phyloP scores from a whole-genome alignment of 2,113 vertebrate genomes.

The Setophaga kirtlandii region DNA sequence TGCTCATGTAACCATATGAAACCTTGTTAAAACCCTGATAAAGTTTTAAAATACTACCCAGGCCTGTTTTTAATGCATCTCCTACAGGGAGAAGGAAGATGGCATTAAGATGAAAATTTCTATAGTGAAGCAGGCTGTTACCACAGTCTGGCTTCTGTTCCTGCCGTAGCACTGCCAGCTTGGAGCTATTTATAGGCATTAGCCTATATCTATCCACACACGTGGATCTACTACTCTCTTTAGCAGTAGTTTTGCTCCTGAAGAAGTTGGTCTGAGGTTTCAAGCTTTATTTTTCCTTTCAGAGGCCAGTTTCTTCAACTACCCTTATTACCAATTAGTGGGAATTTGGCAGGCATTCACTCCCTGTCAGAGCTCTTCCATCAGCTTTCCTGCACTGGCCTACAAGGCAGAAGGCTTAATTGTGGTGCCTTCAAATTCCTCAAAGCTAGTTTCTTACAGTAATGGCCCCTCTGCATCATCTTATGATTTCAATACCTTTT shows the following conservation, averaged over 20 bases:
- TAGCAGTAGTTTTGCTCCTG: conserved; percentile 21
- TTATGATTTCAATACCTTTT: background rate
- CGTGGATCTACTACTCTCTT: background rate
- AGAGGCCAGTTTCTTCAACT: conserved; percentile 1
- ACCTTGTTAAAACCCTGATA: background rate
- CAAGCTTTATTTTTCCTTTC: background rate
- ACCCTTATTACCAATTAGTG: background rate
- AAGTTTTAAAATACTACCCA: background rate
- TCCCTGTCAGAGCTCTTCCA: background rate
- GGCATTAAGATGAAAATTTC: conserved; percentile 44
- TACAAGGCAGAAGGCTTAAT: background rate
- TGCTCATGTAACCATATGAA: background rate
- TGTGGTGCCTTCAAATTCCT: background rate
- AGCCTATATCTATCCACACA: conserved; percentile 19
- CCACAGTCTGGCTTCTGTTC: conserved; percentile 44
- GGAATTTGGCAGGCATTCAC: background rate
- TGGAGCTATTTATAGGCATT: conserved; percentile 25
- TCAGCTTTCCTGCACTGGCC: background rate
- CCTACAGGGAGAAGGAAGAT: conserved; percentile 28
- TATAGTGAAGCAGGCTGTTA: conserved; percentile 9
- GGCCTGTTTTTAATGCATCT: background rate
- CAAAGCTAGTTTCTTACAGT: background rate
- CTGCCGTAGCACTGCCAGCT: background rate
- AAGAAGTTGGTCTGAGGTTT: conserved; percentile 21
- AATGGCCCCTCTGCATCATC: background rate